Conservation (phyloP, 2,888 invertebrate species). For the Phoenoteleia sp. region DNA sequence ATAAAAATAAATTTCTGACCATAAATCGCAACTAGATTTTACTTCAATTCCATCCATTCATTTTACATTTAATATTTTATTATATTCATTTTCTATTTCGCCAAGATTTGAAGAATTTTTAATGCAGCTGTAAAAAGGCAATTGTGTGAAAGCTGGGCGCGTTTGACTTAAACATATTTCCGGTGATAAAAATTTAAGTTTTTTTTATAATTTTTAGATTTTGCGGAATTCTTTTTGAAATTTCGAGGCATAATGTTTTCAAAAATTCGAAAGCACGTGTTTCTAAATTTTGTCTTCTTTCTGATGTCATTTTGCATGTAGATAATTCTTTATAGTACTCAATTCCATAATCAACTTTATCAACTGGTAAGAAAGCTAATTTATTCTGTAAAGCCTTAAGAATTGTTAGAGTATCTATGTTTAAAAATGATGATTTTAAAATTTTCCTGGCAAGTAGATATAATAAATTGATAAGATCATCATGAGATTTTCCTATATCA, state of each 20-base stretch:
- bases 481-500: conserved; percentile 41
- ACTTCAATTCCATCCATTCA: conserved; percentile 5
- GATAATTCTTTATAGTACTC: conserved; percentile 42
- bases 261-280: conserved; percentile 31
- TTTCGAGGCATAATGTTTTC: conserved; percentile 18
- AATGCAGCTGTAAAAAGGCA: conserved; percentile 22
- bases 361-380: conserved; percentile 32
- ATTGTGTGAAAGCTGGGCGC: conserved; percentile 16
- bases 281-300: conserved; percentile 25
- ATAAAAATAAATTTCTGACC: conserved; percentile 42
- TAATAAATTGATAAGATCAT: conserved; percentile 40
- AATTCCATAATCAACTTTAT: conserved; percentile 55
- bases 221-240: conserved; percentile 32
- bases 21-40: conserved; percentile 40
- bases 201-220: conserved; percentile 21
- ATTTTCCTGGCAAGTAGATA: conserved; percentile 47
- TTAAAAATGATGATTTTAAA: conserved; percentile 46
- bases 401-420: neutral
- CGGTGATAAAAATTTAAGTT: conserved; percentile 34
- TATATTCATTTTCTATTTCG: conserved; percentile 37
- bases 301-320: neutral
- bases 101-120: conserved; percentile 15
- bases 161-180: conserved; percentile 40
- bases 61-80: conserved; percentile 27
- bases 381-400: conserved; percentile 36